Percentiles rank a stretch among this genome's conserved stretches.
Evolutionary conservation across 2,888 invertebrate species (phyloP).

Genomic region (Cerastis leucographa): DNA sequence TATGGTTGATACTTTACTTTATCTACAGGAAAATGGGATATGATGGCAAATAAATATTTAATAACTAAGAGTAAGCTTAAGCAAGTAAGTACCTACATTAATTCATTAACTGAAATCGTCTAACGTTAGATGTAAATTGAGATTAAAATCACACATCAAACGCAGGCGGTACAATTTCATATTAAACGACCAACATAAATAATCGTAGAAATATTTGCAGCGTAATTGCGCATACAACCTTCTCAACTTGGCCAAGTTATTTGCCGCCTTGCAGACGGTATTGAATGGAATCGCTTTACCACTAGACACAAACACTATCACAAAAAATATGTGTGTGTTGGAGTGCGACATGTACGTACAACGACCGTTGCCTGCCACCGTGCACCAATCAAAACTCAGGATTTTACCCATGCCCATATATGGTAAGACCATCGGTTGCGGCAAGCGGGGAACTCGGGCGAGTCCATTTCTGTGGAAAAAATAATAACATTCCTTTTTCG

Average conservation of each 20-base stretch:
- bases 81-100: neutral
- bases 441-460: constrained; percentile 88
- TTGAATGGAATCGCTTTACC: constrained; percentile 82
- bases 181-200: constrained; percentile 39
- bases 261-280: constrained; percentile 63
- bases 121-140: constrained; percentile 7
- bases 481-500: constrained; percentile 79
- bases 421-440: constrained; percentile 93
- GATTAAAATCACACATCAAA: constrained; percentile 34
- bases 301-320: constrained; percentile 75
- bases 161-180: constrained; percentile 39
- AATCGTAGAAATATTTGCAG: constrained; percentile 19
- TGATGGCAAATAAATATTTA: neutral
- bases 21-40: constrained; percentile 8
- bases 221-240: constrained; percentile 45
- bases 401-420: constrained; percentile 95
- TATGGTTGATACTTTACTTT: neutral
- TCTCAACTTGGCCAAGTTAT: constrained; percentile 70
- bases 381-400: constrained; percentile 92
- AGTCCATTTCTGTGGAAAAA: constrained; percentile 81
- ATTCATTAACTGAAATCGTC: constrained; percentile 9
- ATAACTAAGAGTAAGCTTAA: neutral
- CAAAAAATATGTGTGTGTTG: constrained; percentile 70
- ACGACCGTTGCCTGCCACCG: constrained; percentile 87
- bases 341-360: constrained; percentile 81